Base-by-base conservation (phyloP, 2,888 invertebrate species). In the Branchipolynoe longqiensis region DNA sequence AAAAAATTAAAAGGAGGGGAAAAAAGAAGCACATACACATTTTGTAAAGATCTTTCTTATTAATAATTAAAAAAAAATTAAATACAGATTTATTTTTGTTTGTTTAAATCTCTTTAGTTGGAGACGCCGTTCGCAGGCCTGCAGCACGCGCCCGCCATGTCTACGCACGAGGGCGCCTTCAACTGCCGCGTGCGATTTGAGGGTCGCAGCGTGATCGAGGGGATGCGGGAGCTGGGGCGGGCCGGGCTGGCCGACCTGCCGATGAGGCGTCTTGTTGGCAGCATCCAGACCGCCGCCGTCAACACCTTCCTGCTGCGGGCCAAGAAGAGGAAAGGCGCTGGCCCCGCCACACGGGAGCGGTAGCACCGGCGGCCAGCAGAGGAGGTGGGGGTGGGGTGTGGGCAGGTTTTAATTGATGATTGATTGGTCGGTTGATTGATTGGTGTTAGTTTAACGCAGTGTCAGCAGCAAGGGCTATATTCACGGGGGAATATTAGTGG, bases 161-260 rank as follows among this genome's bases (percentile, higher is more conserved):
- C 82, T 0, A 18, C 41, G 0, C 41, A 78, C 48, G 54, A 78
- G 54, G 48, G 54, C 8, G 22, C 48, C 73, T 90, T 91, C 84
- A 84, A 83, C n/a, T 90, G 91, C 82, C 86, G 87, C 18, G 91
- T 92, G 6, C 89, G 88, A 56, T 91, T 92, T 84, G 89, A 89
- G 36, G 92, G 92, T 14, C 84, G 88, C 0, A 90, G 88, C 84
- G 91, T 91, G 0, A 83, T 92, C 36, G 91, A 91, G 78, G 92
- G 92, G n/a, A 84, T 91, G 6, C 87, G 91, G 41, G 90, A 90
- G 82, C 86, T 92, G 40, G 91, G 86, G 2, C 86, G 83, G 12
- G 87, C 89, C 56, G 91, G 91, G 8, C 87, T 90, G 18, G 91
- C 91, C 3, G 87, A 86, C 3, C 69, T 90, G 4, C 91, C 91